Conservation (phyloP, 2,797 vertebrate species). For the Lemur catta region DNA sequence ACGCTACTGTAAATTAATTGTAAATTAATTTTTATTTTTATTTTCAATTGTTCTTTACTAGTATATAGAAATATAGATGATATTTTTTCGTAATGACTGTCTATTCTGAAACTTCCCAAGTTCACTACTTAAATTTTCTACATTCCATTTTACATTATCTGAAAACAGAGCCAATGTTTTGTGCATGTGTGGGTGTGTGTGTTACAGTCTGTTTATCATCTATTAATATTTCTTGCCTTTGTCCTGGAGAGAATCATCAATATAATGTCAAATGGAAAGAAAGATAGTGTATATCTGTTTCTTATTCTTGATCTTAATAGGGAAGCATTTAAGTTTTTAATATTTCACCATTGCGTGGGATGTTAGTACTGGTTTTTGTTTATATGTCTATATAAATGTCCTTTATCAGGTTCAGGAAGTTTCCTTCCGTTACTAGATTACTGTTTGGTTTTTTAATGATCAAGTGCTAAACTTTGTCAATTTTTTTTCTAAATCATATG, state of each 20-base stretch:
- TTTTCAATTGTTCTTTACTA: background rate
- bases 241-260: background rate
- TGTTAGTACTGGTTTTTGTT: background rate
- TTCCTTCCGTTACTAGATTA: background rate
- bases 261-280: background rate
- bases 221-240: background rate
- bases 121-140: background rate
- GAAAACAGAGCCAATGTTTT: background rate
- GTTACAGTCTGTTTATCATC: background rate
- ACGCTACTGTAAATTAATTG: background rate
- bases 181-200: background rate
- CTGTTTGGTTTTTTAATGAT: background rate
- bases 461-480: background rate
- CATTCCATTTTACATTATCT: background rate
- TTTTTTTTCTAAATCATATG: background rate
- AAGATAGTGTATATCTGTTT: background rate
- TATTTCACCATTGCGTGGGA: background rate
- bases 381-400: background rate
- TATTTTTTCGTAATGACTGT: background rate
- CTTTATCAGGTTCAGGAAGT: background rate
- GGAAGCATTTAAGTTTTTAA: background rate
- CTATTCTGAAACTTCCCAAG: background rate
- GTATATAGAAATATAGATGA: background rate
- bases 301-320: background rate
- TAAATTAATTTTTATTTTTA: background rate